Percentiles rank a stretch among this genome's conserved stretches.
phyloP scores from a whole-genome alignment of 2,797 vertebrate genomes.

The Megalops cyprinoides region DNA sequence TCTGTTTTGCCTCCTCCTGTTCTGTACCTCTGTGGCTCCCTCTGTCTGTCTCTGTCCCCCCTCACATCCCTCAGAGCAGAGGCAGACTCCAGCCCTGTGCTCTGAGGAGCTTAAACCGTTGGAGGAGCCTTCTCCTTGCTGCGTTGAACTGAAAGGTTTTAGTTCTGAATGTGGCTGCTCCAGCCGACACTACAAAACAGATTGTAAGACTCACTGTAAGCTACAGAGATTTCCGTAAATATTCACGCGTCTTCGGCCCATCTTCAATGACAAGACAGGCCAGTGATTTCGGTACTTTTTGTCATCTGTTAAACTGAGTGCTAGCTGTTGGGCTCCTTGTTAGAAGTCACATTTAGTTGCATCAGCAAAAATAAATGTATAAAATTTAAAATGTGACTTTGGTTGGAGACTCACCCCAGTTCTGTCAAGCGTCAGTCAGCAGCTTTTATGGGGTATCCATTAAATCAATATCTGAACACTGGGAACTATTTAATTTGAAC shows the following conservation, averaged over 20 bases:
- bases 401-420: conserved; percentile 22
- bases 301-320: conserved; percentile 61
- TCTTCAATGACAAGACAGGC: background rate
- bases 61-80: background rate
- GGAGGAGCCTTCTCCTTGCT: background rate
- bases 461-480: conserved; percentile 69
- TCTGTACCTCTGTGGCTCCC: background rate
- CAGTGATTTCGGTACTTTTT: conserved; percentile 59
- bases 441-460: conserved; percentile 56
- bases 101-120: background rate
- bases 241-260: background rate
- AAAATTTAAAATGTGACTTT: background rate
- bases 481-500: conserved; percentile 58
- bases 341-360: conserved; percentile 48
- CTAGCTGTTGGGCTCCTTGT: conserved; percentile 43
- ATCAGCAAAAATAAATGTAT: conserved; percentile 58
- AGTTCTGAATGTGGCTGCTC: background rate
- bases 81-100: background rate
- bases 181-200: background rate
- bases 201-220: background rate
- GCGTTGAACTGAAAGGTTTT: background rate
- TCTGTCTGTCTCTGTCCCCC: background rate
- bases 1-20: background rate
- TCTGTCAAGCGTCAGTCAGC: conserved; percentile 42
- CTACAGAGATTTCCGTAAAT: background rate